A percentile compares a stretch with the other conserved stretches of the same genome.
phyloP scores from a whole-genome alignment of 2,888 invertebrate species.

The Andrena trimmerana region DNA sequence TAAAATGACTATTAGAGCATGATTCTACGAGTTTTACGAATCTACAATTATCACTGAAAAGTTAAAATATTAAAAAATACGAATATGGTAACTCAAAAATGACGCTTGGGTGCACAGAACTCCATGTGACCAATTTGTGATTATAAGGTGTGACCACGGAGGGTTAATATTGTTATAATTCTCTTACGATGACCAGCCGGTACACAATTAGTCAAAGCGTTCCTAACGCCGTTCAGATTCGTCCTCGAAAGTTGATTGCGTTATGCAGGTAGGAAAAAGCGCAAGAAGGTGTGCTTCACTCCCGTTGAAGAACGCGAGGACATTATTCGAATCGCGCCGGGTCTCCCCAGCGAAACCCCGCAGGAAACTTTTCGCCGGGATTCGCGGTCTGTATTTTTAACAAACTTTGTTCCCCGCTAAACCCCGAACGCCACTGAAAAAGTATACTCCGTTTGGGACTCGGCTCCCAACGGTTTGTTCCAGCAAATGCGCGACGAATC shows the following conservation, averaged over 20 bases:
- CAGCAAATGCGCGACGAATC: neutral
- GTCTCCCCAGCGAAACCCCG: neutral
- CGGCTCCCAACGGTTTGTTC: neutral
- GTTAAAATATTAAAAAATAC: no score
- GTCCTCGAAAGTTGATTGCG: neutral
- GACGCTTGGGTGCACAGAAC: no score
- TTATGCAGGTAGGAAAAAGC: neutral
- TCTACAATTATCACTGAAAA: no score
- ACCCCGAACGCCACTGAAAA: neutral
- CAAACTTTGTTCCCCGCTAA: neutral
- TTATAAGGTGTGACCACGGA: no score
- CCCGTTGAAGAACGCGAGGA: neutral
- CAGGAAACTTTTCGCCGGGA: conserved; percentile 8
- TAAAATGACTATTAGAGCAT: no score
- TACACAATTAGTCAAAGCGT: neutral
- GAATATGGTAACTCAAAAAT: no score
- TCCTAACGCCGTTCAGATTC: neutral
- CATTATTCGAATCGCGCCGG: conserved; percentile 13
- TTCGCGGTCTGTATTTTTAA: conserved; percentile 14
- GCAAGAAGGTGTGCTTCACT: neutral
- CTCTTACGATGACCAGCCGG: no score
- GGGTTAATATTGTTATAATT: no score
- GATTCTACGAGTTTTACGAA: no score
- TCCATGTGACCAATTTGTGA: no score
- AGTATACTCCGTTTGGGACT: neutral